Evolutionary conservation across 2,797 vertebrate genomes (phyloP), one percentile per base, ranked within the genome.

Genomic region (Gambelia wislizenii): DNA sequence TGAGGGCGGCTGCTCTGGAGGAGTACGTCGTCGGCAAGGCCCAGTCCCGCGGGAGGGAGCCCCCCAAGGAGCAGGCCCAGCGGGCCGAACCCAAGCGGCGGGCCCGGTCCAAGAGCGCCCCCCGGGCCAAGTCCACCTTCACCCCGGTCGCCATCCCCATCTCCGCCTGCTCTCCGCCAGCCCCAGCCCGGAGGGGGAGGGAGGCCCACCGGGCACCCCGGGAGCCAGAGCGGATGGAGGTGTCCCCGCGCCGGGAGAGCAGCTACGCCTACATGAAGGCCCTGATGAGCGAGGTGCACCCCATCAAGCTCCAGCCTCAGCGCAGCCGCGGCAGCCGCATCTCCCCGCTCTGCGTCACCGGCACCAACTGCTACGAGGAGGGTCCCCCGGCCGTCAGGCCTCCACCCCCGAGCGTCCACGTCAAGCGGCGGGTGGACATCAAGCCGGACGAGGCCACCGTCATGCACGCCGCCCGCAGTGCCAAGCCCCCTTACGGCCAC

Each of bases 241-340:
- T 94, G 1, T 98, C 98, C 0, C 97, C 98, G 0, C 98, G 97
- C 90, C 97, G 97, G n/a, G 98, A 98, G 79, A 94, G 96, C 52
- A 82, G 96, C 5, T 96, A 97, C 42, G 94, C 96, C 1, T 96
- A 98, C 0, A 97, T 97, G 94, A 97, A 97, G 88, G 97, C 96
- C 0, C 97, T 98, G 89, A 97, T 98, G 91, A 99, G 99, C 5
- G 99, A 99, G 92, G 98, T 99, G n/a, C 99, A 99, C 89, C 99
- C 99, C 47, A 98, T 98, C 95, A 99, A 99, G 94, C 97, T 99
- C 84, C 98, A 99, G 96, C 98, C 98, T 0, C 98, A 99, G 94
- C 97, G 97, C 52, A 96, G 97, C 74, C 98, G 98, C n/a, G 93
- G 97, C 59, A 98, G 97, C 90, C 97, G 98, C 94, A 98, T 99